Conservation (phyloP, 1,140 invertebrate genomes). For the Drosophila sturtevanti region DNA sequence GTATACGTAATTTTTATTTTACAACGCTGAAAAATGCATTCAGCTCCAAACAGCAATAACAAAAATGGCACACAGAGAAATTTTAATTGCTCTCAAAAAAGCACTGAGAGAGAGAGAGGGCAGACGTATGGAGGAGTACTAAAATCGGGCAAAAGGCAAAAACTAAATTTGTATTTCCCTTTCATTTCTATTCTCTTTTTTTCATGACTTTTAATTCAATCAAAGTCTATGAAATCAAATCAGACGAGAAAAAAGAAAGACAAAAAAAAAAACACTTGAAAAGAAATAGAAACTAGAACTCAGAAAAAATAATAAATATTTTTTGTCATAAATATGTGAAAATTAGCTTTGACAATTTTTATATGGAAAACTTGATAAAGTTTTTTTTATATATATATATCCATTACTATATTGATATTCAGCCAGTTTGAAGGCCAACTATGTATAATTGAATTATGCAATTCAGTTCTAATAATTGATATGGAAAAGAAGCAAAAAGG, state of each 20-base stretch:
- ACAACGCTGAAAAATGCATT: conserved; percentile 51
- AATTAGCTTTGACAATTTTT: conserved; percentile 39
- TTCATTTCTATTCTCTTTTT: conserved; percentile 36
- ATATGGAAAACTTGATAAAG: neutral
- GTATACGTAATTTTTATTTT: conserved; percentile 81
- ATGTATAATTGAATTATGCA: too few relatives aligned
- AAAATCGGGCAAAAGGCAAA: neutral
- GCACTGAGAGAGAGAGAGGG: conserved; percentile 21
- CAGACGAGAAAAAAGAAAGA: conserved; percentile 25
- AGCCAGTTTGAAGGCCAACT: too few relatives aligned
- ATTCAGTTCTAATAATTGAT: too few relatives aligned
- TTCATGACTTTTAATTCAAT: conserved; percentile 75
- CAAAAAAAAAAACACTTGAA: neutral
- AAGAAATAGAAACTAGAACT: neutral
- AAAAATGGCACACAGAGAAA: conserved; percentile 62
- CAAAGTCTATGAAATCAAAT: conserved; percentile 66
- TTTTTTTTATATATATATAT: neutral
- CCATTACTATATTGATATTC: neutral
- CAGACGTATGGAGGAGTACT: neutral
- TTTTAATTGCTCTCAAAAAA: conserved; percentile 78
- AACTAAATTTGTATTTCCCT: conserved; percentile 56
- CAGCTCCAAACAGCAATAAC: conserved; percentile 43
- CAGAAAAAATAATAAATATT: too few relatives aligned
- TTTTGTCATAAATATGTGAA: neutral
- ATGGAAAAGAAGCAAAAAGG: too few relatives aligned